phyloP scores from a whole-genome alignment of 2,888 invertebrate genomes.

The Cataglyphis cursor region DNA sequence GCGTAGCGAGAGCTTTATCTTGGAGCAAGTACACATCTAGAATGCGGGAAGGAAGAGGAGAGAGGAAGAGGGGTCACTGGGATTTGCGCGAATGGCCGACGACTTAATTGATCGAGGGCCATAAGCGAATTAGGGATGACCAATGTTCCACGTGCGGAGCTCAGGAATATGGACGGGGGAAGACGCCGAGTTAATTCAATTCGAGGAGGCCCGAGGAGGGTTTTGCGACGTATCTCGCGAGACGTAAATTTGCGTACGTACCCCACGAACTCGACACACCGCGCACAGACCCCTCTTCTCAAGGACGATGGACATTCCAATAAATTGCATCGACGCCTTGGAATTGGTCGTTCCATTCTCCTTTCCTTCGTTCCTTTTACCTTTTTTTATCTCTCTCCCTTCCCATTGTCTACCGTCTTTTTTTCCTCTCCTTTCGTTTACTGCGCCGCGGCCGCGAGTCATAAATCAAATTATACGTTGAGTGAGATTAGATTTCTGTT shows the following conservation, averaged over 20 bases:
- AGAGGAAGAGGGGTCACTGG: slow-evolving; percentile 64
- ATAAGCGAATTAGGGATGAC: slow-evolving; percentile 80
- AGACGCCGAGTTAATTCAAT: slow-evolving; percentile 79
- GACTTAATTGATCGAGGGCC: slow-evolving; percentile 79
- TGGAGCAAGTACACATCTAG: slow-evolving; percentile 57
- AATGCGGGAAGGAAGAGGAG: slow-evolving; percentile 26
- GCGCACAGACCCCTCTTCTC: slow-evolving; percentile 51
- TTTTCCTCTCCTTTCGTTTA: slow-evolving; percentile 33
- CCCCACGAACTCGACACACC: slow-evolving; percentile 34
- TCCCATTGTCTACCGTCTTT: slow-evolving; percentile 11
- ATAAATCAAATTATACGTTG: slow-evolving; percentile 85
- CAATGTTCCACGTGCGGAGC: slow-evolving; percentile 75
- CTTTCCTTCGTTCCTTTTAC: slow-evolving; percentile 10
- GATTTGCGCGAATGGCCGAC: slow-evolving; percentile 77
- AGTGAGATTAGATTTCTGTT: slow-evolving; percentile 86
- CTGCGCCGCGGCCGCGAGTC: slow-evolving; percentile 73
- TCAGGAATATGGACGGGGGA: slow-evolving; percentile 74
- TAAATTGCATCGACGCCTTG: slow-evolving; percentile 81
- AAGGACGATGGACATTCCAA: slow-evolving; percentile 76
- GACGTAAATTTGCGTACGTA: slow-evolving; percentile 79
- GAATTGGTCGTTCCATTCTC: slow-evolving; percentile 58
- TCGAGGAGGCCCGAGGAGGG: slow-evolving; percentile 72
- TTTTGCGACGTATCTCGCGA: slow-evolving; percentile 75
- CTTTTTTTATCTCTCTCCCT: slow-evolving; percentile 39
- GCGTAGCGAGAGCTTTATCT: slow-evolving; percentile 59